Conservation (phyloP, 2,113 vertebrate species). For the Stomatorhinus ivindoensis region DNA sequence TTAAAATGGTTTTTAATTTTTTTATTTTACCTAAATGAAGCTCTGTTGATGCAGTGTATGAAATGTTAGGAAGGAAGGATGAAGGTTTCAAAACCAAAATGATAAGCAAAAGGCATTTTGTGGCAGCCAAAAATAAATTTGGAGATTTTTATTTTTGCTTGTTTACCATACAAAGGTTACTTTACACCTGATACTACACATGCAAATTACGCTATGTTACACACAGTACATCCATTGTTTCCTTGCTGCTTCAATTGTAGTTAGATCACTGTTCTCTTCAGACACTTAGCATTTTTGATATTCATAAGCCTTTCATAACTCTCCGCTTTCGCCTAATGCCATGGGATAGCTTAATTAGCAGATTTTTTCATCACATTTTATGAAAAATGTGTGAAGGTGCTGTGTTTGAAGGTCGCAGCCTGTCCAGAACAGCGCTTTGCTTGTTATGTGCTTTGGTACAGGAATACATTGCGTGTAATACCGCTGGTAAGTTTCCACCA, state of each 20-base stretch:
- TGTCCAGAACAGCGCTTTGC: not conserved
- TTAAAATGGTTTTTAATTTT: not conserved
- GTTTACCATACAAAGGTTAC: not conserved
- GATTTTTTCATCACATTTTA: not conserved
- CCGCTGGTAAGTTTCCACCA: not conserved
- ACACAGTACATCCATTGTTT: not conserved
- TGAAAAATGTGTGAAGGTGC: not conserved
- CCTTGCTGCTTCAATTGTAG: not conserved
- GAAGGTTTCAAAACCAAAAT: not conserved
- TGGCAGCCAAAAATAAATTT: not conserved
- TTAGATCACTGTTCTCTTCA: not conserved
- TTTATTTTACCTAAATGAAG: not conserved
- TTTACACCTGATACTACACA: not conserved
- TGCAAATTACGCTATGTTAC: not conserved
- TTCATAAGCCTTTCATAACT: not conserved
- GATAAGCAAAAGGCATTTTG: not conserved
- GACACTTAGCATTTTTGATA: not conserved
- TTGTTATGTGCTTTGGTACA: not conserved
- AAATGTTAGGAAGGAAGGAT: not conserved
- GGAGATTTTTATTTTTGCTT: not conserved
- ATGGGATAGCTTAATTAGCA: not conserved
- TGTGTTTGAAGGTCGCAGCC: not conserved
- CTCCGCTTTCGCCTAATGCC: not conserved
- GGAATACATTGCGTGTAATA: not conserved
- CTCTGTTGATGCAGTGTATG: not conserved